These are phyloP conservation scores for Gorsachius goisagi DNA, from an alignment of 2,113 vertebrate species.

Conservation along the genomic window DNA sequence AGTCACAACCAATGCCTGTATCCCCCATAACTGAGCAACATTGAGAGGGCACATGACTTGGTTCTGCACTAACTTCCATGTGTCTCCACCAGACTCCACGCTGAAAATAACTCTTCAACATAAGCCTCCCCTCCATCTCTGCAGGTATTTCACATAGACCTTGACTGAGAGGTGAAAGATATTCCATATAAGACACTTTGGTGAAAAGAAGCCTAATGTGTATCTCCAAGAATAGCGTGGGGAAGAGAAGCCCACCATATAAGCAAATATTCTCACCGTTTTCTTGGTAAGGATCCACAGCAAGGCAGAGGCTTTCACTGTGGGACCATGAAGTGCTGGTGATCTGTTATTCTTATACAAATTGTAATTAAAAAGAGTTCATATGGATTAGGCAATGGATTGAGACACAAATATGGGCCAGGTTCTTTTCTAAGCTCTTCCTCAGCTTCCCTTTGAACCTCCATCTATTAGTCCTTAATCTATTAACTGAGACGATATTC, in stretches of 20 bases:
- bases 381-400: not conserved
- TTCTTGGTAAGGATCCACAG: not conserved
- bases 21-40: not conserved
- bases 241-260: not conserved
- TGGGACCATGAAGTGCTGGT: not conserved
- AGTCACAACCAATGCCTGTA: not conserved
- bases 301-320: not conserved
- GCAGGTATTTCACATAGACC: not conserved
- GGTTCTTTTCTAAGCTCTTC: not conserved
- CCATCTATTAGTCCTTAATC: not conserved
- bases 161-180: not conserved
- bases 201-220: not conserved
- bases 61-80: not conserved
- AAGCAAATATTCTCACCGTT: not conserved
- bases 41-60: fast-evolving
- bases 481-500: not conserved
- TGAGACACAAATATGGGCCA: not conserved
- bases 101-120: not conserved
- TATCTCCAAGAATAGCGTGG: not conserved
- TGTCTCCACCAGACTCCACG: not conserved
- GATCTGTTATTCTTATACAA: not conserved
- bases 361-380: not conserved
- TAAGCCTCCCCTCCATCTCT: not conserved
- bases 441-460: not conserved
- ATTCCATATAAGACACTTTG: not conserved